Conservation (phyloP, 2,888 invertebrate genomes). For the Philhelius pedissequus region DNA sequence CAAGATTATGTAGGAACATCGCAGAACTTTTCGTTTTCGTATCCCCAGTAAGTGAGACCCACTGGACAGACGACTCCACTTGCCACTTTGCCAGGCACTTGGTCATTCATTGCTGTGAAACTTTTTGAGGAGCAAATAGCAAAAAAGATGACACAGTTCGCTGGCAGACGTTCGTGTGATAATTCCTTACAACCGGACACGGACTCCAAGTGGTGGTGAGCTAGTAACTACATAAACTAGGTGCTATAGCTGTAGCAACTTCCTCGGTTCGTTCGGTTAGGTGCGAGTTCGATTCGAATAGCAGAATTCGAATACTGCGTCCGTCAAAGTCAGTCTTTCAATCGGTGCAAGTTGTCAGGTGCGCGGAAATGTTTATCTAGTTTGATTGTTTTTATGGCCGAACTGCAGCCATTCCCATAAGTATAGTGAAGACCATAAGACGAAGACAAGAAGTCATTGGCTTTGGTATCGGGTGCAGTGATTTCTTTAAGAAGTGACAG, state of each 20-base stretch:
- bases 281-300: neutral
- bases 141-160: slow-evolving; percentile 69
- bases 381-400: slow-evolving; percentile 30
- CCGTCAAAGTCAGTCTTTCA: slow-evolving; percentile 6
- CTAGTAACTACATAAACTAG: no score
- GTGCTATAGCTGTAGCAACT: neutral
- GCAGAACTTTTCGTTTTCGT: slow-evolving; percentile 54
- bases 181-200: slow-evolving; percentile 58
- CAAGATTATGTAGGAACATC: slow-evolving; percentile 61
- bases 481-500: slow-evolving; percentile 26
- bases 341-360: slow-evolving; percentile 22
- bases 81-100: no score
- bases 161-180: slow-evolving; percentile 63
- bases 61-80: slow-evolving; percentile 42
- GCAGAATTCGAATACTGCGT: slow-evolving; percentile 20
- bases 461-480: slow-evolving; percentile 18
- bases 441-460: slow-evolving; percentile 26
- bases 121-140: slow-evolving; percentile 53
- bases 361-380: slow-evolving; percentile 51
- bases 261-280: slow-evolving; percentile 19
- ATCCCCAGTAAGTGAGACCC: slow-evolving; percentile 37
- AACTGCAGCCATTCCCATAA: slow-evolving; percentile 14
- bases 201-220: slow-evolving; percentile 25
- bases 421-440: neutral
- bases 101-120: slow-evolving; percentile 29